These are phyloP conservation scores for Mastacembelus armatus DNA, from an alignment of 2,797 vertebrate species.

Conservation along the genomic window DNA sequence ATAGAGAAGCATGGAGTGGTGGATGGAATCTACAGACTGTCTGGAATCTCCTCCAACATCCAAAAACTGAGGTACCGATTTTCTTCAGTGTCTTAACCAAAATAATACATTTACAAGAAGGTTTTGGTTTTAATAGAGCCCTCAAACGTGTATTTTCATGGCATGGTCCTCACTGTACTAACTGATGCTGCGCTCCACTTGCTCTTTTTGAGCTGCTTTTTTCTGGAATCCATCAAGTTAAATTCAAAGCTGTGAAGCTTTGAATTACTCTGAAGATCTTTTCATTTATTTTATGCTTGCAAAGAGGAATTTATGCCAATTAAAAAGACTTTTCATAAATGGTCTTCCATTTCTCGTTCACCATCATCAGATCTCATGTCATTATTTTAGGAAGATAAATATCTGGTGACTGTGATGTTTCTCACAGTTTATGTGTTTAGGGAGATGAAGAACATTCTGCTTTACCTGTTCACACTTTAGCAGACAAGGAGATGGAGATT, in stretches of 20 bases:
- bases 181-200: no score
- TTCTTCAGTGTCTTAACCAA: not conserved
- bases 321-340: conserved; percentile 6
- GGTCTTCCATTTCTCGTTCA: conserved; percentile 18
- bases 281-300: conserved; percentile 34
- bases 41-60: conserved; percentile 98
- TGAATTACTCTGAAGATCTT: conserved; percentile 9
- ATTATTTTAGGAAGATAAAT: not conserved
- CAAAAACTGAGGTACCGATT: conserved; percentile 90
- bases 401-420: not conserved
- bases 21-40: conserved; percentile 98
- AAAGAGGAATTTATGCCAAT: conserved; percentile 24
- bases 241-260: conserved; percentile 34
- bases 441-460: not conserved
- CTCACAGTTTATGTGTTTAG: not conserved
- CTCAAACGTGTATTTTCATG: not conserved
- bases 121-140: not conserved
- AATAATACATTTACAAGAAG: no score
- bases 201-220: conserved; percentile 14
- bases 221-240: conserved; percentile 23
- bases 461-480: not conserved
- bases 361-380: not conserved
- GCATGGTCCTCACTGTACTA: not conserved
- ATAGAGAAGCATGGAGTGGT: conserved; percentile 96
- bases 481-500: not conserved